Evolutionary conservation across 2,113 vertebrate species (phyloP), one percentile per base, ranked within the genome.

Genomic region (Morone chrysops): DNA sequence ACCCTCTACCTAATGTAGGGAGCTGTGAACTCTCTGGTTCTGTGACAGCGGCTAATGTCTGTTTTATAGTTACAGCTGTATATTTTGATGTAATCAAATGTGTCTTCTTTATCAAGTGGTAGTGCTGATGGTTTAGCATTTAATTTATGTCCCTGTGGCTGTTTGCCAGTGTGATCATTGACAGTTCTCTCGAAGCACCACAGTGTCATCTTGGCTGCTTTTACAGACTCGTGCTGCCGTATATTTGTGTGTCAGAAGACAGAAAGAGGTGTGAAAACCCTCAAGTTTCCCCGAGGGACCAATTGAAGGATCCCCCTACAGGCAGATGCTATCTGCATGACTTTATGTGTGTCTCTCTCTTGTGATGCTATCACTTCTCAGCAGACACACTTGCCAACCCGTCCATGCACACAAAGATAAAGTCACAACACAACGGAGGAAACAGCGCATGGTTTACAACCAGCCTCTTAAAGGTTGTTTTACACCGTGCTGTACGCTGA

Each of bases 251-350:
- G 74, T 59, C 53, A 69, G 54, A 45, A 8, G 63, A 70, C 3
- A 43, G 70, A 78, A 67, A 48, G 70, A 84, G 41, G 59, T 63
- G 43, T 83, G 45, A 82, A 82, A 82, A 65, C n/a, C 31, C 59
- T 63, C 57, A 51, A 80, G 48, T 77, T 71, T 38, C 70, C 86
- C 81, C 54, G 7, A 2, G 25, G 78, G 91, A 83, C 40, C 69
- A 54, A 81, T 66, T 83, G 71, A 80, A 80, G 68, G 75, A 45
- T 78, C 72, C 68, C 72, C 79, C 81, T 62, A 4, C 31, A 48
- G 79, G 60, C 84, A 71, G 84, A 87, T 85, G 71, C 57, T 87
- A 78, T 91, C 81, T 89, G 75, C 63, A 62, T 70, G 61, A 53
- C 80, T 89, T 69, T 72, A 36, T 53, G 18, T 40, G n/a, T 40